These are phyloP conservation scores for Busarellus nigricollis DNA, from an alignment of 2,797 vertebrate genomes.

Conservation along the genomic window DNA sequence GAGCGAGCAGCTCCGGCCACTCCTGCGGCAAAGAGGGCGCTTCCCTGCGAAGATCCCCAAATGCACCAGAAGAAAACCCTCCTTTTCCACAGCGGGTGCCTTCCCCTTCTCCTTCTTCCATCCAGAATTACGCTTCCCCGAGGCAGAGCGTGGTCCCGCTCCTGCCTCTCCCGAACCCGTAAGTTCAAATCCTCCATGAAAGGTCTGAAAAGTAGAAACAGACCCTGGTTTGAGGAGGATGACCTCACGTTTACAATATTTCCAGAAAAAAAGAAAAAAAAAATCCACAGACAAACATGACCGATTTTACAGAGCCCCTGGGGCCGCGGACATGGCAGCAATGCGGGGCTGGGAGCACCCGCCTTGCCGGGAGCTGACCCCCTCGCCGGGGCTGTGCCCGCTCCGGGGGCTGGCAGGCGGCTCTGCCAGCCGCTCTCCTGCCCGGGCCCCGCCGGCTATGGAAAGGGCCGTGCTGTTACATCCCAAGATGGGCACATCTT, in stretches of 20 bases:
- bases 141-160: neutral
- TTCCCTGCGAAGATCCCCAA: neutral
- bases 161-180: neutral
- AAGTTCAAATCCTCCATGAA: neutral
- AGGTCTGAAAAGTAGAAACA: neutral
- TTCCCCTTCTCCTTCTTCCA: neutral
- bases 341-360: neutral
- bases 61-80: neutral
- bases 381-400: rapidly evolving
- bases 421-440: neutral
- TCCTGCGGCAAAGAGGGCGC: neutral
- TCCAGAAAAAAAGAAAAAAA: neutral
- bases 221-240: neutral
- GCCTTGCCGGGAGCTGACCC: neutral
- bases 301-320: neutral
- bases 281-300: neutral
- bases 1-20: neutral
- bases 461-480: neutral
- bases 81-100: neutral
- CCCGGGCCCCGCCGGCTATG: rapidly evolving
- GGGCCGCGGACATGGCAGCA: rapidly evolving
- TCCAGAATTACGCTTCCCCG: neutral
- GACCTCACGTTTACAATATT: neutral
- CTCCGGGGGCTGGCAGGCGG: neutral
- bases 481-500: neutral